Conservation (phyloP, 2,113 vertebrate genomes). For the Chelonoidis abingdonii region DNA sequence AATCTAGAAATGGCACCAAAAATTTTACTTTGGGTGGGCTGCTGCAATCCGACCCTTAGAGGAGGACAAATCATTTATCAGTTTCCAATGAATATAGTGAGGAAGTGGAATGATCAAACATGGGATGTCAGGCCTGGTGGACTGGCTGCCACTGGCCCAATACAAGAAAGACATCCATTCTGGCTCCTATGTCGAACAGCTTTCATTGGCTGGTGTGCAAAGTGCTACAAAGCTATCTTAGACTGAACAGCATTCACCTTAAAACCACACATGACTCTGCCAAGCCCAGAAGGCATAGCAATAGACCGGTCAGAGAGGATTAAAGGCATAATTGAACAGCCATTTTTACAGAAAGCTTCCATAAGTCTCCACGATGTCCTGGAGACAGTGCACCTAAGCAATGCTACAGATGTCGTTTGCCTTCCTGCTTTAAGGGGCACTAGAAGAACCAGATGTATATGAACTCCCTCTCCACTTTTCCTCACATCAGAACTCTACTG, state of each 20-base stretch:
- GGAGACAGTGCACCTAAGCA: constrained; percentile 10
- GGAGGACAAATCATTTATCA: not conserved
- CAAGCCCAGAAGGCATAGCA: fast-evolving
- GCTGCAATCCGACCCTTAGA: not conserved
- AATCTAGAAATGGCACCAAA: not conserved
- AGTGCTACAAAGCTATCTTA: not conserved
- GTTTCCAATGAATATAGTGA: fast-evolving
- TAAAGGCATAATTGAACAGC: not conserved
- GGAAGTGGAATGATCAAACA: constrained; percentile 13
- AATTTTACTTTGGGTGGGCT: fast-evolving
- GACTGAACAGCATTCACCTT: not conserved
- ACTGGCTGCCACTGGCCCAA: too few relatives aligned
- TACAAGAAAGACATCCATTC: not conserved
- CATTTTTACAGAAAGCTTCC: constrained; percentile 66
- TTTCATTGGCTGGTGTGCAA: constrained; percentile 17
- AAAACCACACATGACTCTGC: not conserved
- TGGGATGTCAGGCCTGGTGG: constrained; percentile 6
- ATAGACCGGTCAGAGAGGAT: not conserved
- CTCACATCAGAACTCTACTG: not conserved
- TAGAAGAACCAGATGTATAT: not conserved
- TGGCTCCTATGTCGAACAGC: constrained; percentile 28
- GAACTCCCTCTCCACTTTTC: not conserved
- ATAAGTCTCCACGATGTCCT: constrained; percentile 25
- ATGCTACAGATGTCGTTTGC: not conserved
- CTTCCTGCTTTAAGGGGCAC: not conserved